Conservation (phyloP, 2,888 invertebrate genomes). For the Himalopsyche japonica region DNA sequence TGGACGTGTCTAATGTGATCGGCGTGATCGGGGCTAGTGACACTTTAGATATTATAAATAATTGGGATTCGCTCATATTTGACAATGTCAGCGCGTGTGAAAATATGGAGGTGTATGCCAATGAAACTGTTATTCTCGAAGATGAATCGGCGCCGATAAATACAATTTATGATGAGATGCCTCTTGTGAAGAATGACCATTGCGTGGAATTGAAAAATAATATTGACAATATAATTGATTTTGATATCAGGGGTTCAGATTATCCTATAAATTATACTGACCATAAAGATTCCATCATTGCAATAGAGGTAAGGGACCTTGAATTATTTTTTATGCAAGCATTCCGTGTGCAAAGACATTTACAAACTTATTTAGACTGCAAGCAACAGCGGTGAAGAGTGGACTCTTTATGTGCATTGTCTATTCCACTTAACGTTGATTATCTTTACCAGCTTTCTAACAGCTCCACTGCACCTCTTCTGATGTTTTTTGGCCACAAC, state of each 20-base stretch:
- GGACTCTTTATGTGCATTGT: no score
- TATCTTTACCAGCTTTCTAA: no score
- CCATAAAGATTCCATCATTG: conserved; percentile 55
- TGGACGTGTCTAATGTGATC: conserved; percentile 31
- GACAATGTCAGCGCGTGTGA: conserved; percentile 18
- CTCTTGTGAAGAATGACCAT: conserved; percentile 18
- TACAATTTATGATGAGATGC: no score
- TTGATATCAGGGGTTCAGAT: conserved; percentile 38
- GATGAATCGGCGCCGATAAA: not conserved
- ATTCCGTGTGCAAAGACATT: no score
- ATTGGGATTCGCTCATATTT: conserved; percentile 38
- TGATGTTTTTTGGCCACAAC: no score
- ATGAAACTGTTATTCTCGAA: not conserved
- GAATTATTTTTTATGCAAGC: not conserved
- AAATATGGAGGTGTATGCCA: not conserved
- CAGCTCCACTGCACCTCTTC: no score
- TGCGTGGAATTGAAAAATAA: conserved; percentile 48
- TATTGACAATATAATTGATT: conserved; percentile 47
- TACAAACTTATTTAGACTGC: no score
- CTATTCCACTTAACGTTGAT: no score
- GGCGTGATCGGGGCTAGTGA: conserved; percentile 31
- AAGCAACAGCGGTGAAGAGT: no score
- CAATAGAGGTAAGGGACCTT: conserved; percentile 51
- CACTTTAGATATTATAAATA: conserved; percentile 28
- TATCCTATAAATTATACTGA: conserved; percentile 51